Percentiles rank a stretch among this genome's conserved stretches.
Evolutionary conservation across 2,113 vertebrate species (phyloP).

Genomic region (Phrynosoma blainvillii): DNA sequence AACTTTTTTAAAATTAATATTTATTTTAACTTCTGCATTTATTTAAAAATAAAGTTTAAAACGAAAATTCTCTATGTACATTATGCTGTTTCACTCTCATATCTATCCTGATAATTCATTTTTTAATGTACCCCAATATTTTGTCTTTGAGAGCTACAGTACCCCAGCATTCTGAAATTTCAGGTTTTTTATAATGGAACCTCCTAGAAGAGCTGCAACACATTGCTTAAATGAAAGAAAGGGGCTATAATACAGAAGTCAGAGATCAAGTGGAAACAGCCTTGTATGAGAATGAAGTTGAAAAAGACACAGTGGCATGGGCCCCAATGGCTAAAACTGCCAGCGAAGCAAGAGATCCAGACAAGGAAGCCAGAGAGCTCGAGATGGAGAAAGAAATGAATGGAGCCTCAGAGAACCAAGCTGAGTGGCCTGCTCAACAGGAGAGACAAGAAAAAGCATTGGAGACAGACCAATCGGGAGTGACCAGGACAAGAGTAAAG

Average conservation of each 20-base stretch:
- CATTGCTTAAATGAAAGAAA: background rate
- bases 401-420: too few species aligned
- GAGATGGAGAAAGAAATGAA: too few species aligned
- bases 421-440: too few species aligned
- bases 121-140: background rate
- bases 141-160: background rate
- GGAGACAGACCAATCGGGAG: too few species aligned
- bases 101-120: background rate
- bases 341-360: too few species aligned
- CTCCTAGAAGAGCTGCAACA: background rate
- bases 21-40: too few species aligned
- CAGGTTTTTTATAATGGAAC: background rate
- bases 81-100: background rate
- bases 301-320: background rate
- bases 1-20: too few species aligned
- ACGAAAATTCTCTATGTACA: background rate
- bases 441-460: too few species aligned
- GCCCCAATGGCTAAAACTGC: too few species aligned
- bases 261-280: background rate
- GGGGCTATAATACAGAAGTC: background rate
- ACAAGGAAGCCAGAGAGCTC: too few species aligned
- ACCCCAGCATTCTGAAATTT: background rate
- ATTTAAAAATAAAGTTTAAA: too few species aligned
- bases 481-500: too few species aligned
- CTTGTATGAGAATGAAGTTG: accelerated